Percentiles rank a stretch among this genome's conserved stretches.
phyloP scores from a whole-genome alignment of 2,797 vertebrate genomes.

The Myotis daubentonii region DNA sequence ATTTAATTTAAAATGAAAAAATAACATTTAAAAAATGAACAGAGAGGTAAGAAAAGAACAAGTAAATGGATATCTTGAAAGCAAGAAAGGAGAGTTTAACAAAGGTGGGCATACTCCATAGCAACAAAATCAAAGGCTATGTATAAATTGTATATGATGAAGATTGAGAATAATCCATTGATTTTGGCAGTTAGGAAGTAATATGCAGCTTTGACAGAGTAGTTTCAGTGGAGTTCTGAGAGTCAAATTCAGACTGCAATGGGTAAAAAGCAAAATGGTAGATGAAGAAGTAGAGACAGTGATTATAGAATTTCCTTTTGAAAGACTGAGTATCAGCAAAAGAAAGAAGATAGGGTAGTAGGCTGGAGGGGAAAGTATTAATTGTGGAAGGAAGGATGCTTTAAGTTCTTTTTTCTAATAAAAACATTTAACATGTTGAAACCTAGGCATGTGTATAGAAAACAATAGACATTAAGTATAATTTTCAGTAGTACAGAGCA shows the following conservation, averaged over 20 bases:
- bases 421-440: slow-evolving; percentile 49
- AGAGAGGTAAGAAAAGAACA: not conserved
- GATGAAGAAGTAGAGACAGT: not conserved
- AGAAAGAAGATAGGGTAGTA: not conserved
- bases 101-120: not conserved
- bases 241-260: not conserved
- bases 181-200: not conserved
- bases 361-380: not conserved
- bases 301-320: not conserved
- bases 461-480: not conserved
- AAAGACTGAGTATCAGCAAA: not conserved
- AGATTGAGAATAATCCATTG: slow-evolving; percentile 34
- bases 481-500: not conserved
- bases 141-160: not conserved
- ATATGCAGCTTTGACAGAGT: not conserved
- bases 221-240: not conserved
- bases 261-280: not conserved
- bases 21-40: not conserved
- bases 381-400: not conserved
- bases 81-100: slow-evolving; percentile 1
- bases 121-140: not conserved
- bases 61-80: not conserved
- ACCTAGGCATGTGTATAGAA: not conserved
- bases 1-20: too few species aligned
- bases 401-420: slow-evolving; percentile 13